Conservation (phyloP, 1,140 invertebrate genomes). For the Drosophila grimshawi region DNA sequence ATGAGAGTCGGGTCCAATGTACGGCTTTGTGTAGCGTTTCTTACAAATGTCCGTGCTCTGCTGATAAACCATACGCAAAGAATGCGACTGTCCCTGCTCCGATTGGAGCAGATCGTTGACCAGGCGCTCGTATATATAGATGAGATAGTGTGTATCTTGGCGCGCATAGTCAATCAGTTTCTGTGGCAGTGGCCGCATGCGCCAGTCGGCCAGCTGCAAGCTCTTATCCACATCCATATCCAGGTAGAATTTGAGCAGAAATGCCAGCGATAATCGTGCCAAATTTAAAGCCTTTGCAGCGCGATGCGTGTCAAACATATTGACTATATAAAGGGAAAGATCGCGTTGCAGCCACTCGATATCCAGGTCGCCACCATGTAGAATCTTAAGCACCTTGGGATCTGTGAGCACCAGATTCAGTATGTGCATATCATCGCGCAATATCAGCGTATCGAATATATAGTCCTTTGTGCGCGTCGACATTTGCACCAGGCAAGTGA, state of each 20-base stretch:
- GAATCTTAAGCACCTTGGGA: constrained; percentile 95
- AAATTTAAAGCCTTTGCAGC: constrained; percentile 92
- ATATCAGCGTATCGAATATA: constrained; percentile 93
- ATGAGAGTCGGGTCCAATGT: constrained; percentile 90
- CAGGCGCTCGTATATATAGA: constrained; percentile 95
- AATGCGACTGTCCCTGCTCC: constrained; percentile 89
- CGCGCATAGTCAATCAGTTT: constrained; percentile 95
- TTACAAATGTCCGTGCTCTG: constrained; percentile 90
- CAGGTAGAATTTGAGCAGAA: constrained; percentile 93
- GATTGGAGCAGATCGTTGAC: constrained; percentile 91
- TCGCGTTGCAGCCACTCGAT: constrained; percentile 98
- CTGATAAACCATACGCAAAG: constrained; percentile 89
- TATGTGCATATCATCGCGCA: constrained; percentile 92
- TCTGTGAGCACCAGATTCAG: constrained; percentile 97
- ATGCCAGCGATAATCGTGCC: constrained; percentile 90
- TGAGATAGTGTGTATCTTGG: constrained; percentile 97
- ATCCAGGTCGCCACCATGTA: constrained; percentile 96
- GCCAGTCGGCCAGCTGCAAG: constrained; percentile 98
- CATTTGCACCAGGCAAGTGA: constrained; percentile 97
- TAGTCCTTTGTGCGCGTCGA: constrained; percentile 95
- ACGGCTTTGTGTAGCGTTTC: constrained; percentile 92
- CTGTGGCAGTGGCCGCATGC: constrained; percentile 94
- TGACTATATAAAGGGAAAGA: constrained; percentile 97
- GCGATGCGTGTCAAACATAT: constrained; percentile 98
- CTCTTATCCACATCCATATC: constrained; percentile 92